phyloP scores from a whole-genome alignment of 92 coral and sea anemone species.

The Phymanthus crucifer region DNA sequence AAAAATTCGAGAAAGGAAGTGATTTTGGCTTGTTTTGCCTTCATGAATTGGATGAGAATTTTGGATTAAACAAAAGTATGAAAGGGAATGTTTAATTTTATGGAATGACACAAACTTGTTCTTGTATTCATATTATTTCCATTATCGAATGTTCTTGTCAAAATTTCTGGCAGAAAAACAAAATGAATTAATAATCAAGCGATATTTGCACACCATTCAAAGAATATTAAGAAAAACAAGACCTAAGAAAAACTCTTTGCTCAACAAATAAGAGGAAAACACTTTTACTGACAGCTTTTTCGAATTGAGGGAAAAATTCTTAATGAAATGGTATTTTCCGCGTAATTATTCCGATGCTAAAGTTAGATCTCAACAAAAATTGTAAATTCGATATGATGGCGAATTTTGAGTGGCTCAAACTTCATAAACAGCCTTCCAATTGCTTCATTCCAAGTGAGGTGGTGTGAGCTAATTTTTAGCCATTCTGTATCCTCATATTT shows the following conservation, averaged over 20 bases:
- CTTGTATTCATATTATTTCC: conserved; percentile 21
- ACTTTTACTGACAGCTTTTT: not conserved
- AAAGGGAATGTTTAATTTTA: not conserved
- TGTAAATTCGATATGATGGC: not conserved
- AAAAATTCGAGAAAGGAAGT: not conserved
- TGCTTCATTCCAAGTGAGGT: not conserved
- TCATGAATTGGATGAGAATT: not conserved
- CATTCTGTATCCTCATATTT: not conserved
- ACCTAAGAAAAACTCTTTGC: not conserved
- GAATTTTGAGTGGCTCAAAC: conserved; percentile 2
- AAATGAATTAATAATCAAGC: conserved; percentile 23
- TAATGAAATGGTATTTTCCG: not conserved
- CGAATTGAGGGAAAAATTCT: not conserved
- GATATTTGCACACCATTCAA: not conserved
- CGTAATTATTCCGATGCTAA: not conserved
- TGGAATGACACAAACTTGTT: not conserved
- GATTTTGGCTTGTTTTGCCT: not conserved
- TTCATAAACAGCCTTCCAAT: not conserved
- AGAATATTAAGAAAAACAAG: not conserved
- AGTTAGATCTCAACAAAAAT: not conserved
- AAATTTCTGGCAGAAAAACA: conserved; percentile 22
- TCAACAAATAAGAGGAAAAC: not conserved
- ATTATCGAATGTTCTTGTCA: conserved; percentile 15
- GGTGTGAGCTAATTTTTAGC: not conserved
- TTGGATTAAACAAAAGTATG: not conserved